Evolutionary conservation across 2,888 invertebrate species (phyloP).

Genomic region (Allophyes oxyacanthae): DNA sequence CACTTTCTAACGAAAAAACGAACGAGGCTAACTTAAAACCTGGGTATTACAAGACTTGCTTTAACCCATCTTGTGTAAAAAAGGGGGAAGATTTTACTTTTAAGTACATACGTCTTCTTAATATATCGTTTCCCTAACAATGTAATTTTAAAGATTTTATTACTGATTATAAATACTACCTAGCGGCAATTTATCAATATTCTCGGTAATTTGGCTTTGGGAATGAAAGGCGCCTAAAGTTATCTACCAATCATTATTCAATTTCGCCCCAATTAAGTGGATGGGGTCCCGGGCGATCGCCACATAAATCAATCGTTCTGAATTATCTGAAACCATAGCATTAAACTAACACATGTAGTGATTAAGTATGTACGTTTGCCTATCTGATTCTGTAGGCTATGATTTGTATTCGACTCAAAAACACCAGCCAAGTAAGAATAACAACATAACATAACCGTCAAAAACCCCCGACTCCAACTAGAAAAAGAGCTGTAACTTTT

Average conservation of each 20-base stretch:
- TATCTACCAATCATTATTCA: conserved; percentile 72
- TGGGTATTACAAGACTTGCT: no score
- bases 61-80: no score
- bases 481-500: no score
- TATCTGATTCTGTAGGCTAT: conserved; percentile 38
- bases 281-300: conserved; percentile 61
- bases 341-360: conserved; percentile 55
- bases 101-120: conserved; percentile 12
- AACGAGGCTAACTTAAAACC: no score
- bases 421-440: no score
- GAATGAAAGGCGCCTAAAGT: conserved; percentile 55
- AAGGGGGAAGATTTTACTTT: no score
- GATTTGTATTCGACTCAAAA: conserved; percentile 24
- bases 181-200: conserved; percentile 54
- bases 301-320: conserved; percentile 63
- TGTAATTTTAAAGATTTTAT: conserved; percentile 26
- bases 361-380: conserved; percentile 37
- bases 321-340: conserved; percentile 54
- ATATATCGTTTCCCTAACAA: conserved; percentile 36
- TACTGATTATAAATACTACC: conserved; percentile 43
- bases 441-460: no score
- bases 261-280: conserved; percentile 71
- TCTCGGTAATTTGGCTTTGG: conserved; percentile 56
- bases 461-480: no score
- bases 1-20: no score